Base-by-base conservation (phyloP, 2,113 vertebrate genomes). In the Plestiodon gilberti region DNA sequence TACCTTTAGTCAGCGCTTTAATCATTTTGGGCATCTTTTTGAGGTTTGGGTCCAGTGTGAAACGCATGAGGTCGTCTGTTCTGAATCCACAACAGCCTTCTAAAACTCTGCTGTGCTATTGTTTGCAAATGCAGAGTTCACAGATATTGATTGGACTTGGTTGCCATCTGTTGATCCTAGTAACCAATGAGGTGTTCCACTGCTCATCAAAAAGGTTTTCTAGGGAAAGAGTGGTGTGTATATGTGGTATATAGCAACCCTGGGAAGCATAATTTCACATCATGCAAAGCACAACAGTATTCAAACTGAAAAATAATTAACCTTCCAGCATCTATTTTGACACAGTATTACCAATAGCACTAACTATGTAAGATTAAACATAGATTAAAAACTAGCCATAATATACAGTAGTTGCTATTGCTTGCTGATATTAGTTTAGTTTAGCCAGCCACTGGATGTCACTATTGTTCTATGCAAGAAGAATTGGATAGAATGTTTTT, bases 401-500 rank as follows among this genome's bases (percentile, higher is more conserved):
- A 9, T 13, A 33, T 55, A 52, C 18, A 9, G n/a, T 52, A 15
- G 6, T 75, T 78, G 61, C 61, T 79, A 61, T 1, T 0, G 0
- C 64, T 88, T 8, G 48, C 20, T 92, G 86, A 77, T 55, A 28
- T 93, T 93, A 80, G 82, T 71, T 88, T 92, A 89, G 33, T 71
- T 88, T 92, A 89, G 33, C 73, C 17, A 85, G 0, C 91, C 93
- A 88, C 93, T 96, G 90, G 92, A 78, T 94, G 85, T 95, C 93
- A 95, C 76, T 87, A 78, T 90, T 93, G 87, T 94, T 94, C 92
- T 70, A 38, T 87, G 70, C 69, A 88, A 64, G 83, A 30, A 35
- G 9, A 73, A 57, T 6, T 71, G 10, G 33, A 4, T n/a, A 75
- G 7, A 40, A n/a, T 2, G n/a, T 86, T 79, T 57, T 59, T 78